These are phyloP conservation scores for Ranitomeya variabilis DNA, from an alignment of 2,113 vertebrate genomes.

Conservation along the genomic window DNA sequence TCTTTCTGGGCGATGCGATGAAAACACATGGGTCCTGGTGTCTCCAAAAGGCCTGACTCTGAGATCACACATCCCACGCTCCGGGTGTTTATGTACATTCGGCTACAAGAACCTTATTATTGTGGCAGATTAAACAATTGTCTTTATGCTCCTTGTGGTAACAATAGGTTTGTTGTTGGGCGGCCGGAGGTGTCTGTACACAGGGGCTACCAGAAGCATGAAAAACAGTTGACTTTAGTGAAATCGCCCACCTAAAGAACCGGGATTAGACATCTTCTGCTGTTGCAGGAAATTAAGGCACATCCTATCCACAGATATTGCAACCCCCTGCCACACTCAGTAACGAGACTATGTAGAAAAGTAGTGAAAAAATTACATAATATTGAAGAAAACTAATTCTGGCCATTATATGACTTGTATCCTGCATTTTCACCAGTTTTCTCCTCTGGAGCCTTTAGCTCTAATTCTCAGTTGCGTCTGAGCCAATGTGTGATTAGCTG, in stretches of 20 bases:
- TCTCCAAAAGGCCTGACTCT: constrained; percentile 47
- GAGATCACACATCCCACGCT: constrained; percentile 55
- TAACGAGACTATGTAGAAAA: too few relatives aligned
- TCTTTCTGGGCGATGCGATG: neutral
- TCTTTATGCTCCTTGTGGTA: constrained; percentile 35
- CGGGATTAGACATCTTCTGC: neutral
- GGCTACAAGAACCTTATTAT: constrained; percentile 30
- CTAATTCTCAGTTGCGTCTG: too few relatives aligned
- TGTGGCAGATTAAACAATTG: constrained; percentile 46
- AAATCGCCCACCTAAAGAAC: neutral
- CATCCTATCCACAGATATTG: too few relatives aligned
- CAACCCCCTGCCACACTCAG: too few relatives aligned
- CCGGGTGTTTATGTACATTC: constrained; percentile 36
- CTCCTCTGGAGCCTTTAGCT: too few relatives aligned
- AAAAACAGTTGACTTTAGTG: constrained; percentile 52
- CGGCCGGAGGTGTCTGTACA: constrained; percentile 52
- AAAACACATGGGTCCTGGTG: constrained; percentile 20
- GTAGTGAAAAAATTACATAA: too few relatives aligned
- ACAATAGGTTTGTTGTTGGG: neutral
- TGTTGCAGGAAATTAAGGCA: neutral
- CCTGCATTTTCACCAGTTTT: too few relatives aligned
- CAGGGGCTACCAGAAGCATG: neutral
- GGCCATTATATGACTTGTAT: too few relatives aligned
- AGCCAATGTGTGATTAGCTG: too few relatives aligned
- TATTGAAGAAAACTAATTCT: too few relatives aligned